These are phyloP conservation scores for Diuraphis noxia DNA, from an alignment of 1,140 invertebrate species.

Conservation along the genomic window DNA sequence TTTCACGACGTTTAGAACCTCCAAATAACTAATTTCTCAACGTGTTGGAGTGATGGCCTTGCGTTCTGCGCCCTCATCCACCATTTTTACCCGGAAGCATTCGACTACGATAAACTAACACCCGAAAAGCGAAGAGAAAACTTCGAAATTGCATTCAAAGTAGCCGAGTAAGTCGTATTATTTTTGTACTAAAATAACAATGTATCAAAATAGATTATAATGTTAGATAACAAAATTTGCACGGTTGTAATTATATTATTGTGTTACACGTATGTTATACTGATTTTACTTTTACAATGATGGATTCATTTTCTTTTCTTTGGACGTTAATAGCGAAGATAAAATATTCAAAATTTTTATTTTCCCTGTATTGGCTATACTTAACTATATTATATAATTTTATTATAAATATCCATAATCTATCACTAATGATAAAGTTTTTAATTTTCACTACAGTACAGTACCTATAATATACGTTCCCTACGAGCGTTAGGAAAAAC, in stretches of 20 bases:
- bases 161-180: constrained; percentile 84
- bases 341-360: not conserved
- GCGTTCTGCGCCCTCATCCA: constrained; percentile 96
- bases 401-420: not conserved
- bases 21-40: constrained; percentile 94
- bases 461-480: too few relatives aligned
- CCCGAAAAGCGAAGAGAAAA: constrained; percentile 88
- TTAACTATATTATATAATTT: too few relatives aligned
- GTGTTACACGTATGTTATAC: too few relatives aligned
- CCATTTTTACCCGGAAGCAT: constrained; percentile 93
- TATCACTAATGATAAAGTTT: not conserved
- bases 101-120: constrained; percentile 86
- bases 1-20: constrained; percentile 71
- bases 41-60: constrained; percentile 93
- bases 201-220: not conserved
- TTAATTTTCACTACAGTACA: too few relatives aligned
- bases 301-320: not conserved
- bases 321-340: not conserved
- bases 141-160: constrained; percentile 94
- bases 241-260: not conserved
- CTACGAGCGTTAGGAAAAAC: too few relatives aligned
- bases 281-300: not conserved
- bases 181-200: not conserved
- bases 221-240: not conserved
- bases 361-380: not conserved